These are phyloP conservation scores for Acutogordius australiensis DNA, from an alignment of 2,888 invertebrate species.

Conservation along the genomic window DNA sequence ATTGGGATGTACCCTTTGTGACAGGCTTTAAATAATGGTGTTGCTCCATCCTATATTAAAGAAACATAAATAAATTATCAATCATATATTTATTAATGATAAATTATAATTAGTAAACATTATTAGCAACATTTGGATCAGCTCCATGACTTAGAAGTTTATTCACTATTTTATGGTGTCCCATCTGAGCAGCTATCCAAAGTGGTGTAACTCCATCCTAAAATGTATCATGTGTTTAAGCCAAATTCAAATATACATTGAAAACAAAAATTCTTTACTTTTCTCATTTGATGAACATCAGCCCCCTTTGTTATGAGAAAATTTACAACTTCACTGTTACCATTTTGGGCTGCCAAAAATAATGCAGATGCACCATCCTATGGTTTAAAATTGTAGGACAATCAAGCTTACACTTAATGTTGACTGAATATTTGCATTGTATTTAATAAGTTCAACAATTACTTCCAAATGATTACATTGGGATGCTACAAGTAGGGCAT, in stretches of 20 bases:
- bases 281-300: background rate
- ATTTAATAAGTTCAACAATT: background rate
- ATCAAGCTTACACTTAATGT: background rate
- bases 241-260: too few relatives aligned
- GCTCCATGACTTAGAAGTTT: background rate
- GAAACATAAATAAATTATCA: too few relatives aligned
- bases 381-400: background rate
- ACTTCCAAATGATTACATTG: background rate
- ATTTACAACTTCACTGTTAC: background rate
- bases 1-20: background rate
- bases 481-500: background rate
- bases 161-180: background rate
- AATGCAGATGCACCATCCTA: background rate
- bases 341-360: background rate
- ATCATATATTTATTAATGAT: background rate
- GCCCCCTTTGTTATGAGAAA: background rate
- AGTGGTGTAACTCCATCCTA: background rate
- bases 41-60: background rate
- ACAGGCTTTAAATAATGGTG: background rate
- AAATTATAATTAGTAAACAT: background rate
- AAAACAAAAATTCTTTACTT: background rate
- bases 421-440: background rate
- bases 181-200: background rate
- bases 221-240: too few relatives aligned
- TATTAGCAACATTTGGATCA: background rate